Base-by-base conservation (phyloP, 2,113 vertebrate genomes). In the Nerophis ophidion region DNA sequence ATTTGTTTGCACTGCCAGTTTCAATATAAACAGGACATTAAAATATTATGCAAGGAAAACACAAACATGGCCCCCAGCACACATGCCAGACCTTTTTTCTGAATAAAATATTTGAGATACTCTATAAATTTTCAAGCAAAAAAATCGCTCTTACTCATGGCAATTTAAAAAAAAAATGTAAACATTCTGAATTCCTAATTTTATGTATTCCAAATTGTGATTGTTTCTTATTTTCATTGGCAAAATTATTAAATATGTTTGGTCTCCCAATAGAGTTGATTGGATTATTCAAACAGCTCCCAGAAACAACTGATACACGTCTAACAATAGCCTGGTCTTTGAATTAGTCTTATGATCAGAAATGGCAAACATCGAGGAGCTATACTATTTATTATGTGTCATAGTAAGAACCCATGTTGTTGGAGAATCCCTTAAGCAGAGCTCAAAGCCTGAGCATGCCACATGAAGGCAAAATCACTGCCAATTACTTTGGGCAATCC, bases 1-100 rank as follows among this genome's bases (percentile, higher is more conserved):
- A 65, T 61, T 46, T 58, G 48, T 69, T 79, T 74, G 61, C 60
- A 44, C 42, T 68, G 65, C 44, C 74, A 63, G 67, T 19, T 64
- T 73, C 40, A 14, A 55, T 46, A 61, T 69, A 64, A 82, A 84
- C 67, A 75, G 60, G 69, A 78, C 79, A 61, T 16, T 10, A 63
- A 61, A 54, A 54, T 71, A 72, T 52, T 64, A 40, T 58, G 47
- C 53, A 48, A 53, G 56, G 63, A 48, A 71, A 66, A 61, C 62
- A 59, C 35, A 50, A 77, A 64, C 49, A 64, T 50, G 57, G 50
- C 34, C 44, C 38, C 61, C 47, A 65, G 33, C 57, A 71, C 15
- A 15, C 34, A 10, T 57, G 19, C 15, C 55, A 49, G 38, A 42
- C 36, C 16, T 42, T 7, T 26, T 63, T 66, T 60, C 9, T n/a